These are phyloP conservation scores for Probosciger aterrimus DNA, from an alignment of 2,113 vertebrate species.

Conservation along the genomic window DNA sequence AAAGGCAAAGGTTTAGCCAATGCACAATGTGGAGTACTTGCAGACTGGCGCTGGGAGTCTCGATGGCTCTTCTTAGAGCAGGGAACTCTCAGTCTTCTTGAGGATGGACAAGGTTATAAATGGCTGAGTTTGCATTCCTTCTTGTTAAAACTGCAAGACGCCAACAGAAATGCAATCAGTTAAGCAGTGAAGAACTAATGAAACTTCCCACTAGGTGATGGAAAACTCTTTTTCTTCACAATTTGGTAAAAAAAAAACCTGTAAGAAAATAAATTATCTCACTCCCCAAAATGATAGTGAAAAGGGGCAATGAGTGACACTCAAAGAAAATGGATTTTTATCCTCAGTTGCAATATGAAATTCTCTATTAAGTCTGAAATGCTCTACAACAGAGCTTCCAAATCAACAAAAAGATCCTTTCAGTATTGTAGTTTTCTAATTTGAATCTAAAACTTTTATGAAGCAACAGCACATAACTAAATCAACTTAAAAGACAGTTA, in stretches of 20 bases:
- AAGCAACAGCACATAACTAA: neutral
- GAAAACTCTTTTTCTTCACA: neutral
- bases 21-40: neutral
- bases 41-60: neutral
- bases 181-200: neutral
- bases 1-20: neutral
- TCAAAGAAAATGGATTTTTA: neutral
- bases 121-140: neutral
- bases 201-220: neutral
- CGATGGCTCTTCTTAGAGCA: neutral
- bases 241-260: neutral
- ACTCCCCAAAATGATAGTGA: neutral
- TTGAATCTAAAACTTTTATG: neutral
- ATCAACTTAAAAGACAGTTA: neutral
- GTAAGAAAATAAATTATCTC: neutral
- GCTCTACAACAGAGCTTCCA: neutral
- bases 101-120: neutral
- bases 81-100: neutral
- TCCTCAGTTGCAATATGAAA: neutral
- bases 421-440: neutral
- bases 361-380: neutral
- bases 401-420: neutral
- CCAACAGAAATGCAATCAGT: neutral
- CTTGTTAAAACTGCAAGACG: neutral
- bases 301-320: neutral